Conservation (phyloP, 2,888 invertebrate species). For the Sesia apiformis region DNA sequence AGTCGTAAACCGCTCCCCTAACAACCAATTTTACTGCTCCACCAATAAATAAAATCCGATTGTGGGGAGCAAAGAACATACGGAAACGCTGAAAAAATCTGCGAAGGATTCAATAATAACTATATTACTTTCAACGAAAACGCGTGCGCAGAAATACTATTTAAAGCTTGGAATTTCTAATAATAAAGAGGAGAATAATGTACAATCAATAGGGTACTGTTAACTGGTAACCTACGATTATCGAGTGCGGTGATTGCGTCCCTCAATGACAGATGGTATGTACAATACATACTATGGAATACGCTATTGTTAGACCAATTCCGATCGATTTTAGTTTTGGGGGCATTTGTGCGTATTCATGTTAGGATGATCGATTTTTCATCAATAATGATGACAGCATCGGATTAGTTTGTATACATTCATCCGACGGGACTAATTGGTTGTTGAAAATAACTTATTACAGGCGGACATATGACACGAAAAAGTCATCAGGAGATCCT, state of each 20-base stretch:
- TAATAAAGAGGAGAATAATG: slow-evolving; percentile 41
- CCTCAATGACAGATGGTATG: slow-evolving; percentile 63
- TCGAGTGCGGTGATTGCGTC: slow-evolving; percentile 47
- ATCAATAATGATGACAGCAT: slow-evolving; percentile 2
- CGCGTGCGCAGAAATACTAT: slow-evolving; percentile 42
- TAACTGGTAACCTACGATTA: slow-evolving; percentile 41
- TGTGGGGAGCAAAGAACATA: slow-evolving; percentile 29
- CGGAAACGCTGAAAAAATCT: slow-evolving; percentile 18
- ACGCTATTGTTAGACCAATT: slow-evolving; percentile 48
- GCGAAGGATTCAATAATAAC: slow-evolving; percentile 39
- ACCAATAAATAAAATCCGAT: slow-evolving; percentile 66
- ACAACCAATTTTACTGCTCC: slow-evolving; percentile 48
- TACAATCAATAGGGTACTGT: slow-evolving; percentile 27
- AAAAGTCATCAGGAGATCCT: too few species aligned
- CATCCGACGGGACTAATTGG: background rate
- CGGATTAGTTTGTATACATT: slow-evolving; percentile 1
- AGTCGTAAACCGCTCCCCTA: slow-evolving; percentile 57
- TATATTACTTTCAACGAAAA: slow-evolving; percentile 36
- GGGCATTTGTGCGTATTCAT: slow-evolving; percentile 63
- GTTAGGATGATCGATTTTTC: background rate
- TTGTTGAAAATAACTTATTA: background rate
- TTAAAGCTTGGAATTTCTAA: slow-evolving; percentile 40
- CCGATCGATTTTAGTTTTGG: slow-evolving; percentile 40
- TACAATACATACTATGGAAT: slow-evolving; percentile 38
- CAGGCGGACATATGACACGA: too few species aligned